Percentiles rank a stretch among this genome's conserved stretches.
These are phyloP conservation scores for Thamnophis sirtalis DNA, from an alignment of 2,113 vertebrate species.

Conservation along the genomic window DNA sequence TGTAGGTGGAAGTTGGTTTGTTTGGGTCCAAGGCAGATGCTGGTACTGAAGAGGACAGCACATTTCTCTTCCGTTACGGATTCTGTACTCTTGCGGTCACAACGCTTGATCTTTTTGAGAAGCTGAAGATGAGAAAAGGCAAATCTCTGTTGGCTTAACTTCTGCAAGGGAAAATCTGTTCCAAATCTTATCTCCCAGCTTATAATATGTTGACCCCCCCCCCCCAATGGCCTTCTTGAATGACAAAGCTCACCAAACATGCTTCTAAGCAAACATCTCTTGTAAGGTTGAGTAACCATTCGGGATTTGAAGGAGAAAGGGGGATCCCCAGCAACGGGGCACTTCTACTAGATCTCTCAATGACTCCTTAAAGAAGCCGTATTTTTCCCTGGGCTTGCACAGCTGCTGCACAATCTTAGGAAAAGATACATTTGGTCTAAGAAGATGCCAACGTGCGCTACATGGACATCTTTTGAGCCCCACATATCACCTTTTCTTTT, in stretches of 20 bases:
- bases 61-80: slow-evolving; percentile 98
- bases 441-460: background rate
- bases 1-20: slow-evolving; percentile 79
- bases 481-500: background rate
- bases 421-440: background rate
- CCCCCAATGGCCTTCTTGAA: background rate
- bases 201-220: background rate
- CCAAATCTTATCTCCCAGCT: background rate
- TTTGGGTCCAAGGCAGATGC: slow-evolving; percentile 74
- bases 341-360: background rate
- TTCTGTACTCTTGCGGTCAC: slow-evolving; percentile 92
- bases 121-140: slow-evolving; percentile 67
- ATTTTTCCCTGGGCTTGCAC: background rate
- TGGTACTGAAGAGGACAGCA: slow-evolving; percentile 84
- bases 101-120: slow-evolving; percentile 94
- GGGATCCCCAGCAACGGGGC: background rate
- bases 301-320: background rate
- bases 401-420: background rate
- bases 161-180: background rate
- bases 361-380: background rate
- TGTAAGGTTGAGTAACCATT: background rate
- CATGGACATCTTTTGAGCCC: background rate
- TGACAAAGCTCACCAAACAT: background rate
- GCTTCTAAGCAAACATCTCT: background rate
- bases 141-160: background rate